Percentiles rank a stretch among this genome's conserved stretches.
Evolutionary conservation across 1,140 invertebrate genomes (phyloP).

Genomic region (Papilio helenus): DNA sequence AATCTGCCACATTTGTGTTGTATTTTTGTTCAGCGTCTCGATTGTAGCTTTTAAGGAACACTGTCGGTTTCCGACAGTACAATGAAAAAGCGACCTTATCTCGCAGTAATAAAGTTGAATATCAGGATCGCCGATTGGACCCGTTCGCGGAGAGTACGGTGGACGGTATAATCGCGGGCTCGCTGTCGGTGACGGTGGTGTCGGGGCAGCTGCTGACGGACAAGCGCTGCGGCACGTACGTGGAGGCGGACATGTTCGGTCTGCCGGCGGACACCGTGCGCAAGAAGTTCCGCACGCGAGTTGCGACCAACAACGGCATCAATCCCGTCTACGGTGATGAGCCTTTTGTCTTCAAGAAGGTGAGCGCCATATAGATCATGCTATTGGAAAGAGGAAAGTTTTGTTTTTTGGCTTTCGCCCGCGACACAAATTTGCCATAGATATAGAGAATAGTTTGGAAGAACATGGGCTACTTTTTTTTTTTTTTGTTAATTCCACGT

Average conservation of each 20-base stretch:
- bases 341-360: constrained; percentile 99
- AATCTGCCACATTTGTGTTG: no score
- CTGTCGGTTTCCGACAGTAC: neutral
- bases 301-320: constrained; percentile 97
- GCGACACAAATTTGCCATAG: no score
- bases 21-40: no score
- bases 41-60: no score
- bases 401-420: no score
- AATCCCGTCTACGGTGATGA: constrained; percentile 98
- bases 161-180: constrained; percentile 99
- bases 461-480: no score
- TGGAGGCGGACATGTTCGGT: constrained; percentile 99
- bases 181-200: constrained; percentile 94
- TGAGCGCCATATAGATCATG: constrained; percentile 56
- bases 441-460: no score
- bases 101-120: neutral
- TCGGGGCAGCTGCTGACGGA: constrained; percentile 98
- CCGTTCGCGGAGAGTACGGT: constrained; percentile 99
- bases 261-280: constrained; percentile 98
- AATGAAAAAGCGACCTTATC: neutral
- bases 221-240: constrained; percentile 97
- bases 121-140: constrained; percentile 90
- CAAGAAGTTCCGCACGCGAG: constrained; percentile 97
- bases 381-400: no score
- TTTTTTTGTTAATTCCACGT: no score